Conservation (phyloP, 2,113 vertebrate species). For the Dipodomys merriami region DNA sequence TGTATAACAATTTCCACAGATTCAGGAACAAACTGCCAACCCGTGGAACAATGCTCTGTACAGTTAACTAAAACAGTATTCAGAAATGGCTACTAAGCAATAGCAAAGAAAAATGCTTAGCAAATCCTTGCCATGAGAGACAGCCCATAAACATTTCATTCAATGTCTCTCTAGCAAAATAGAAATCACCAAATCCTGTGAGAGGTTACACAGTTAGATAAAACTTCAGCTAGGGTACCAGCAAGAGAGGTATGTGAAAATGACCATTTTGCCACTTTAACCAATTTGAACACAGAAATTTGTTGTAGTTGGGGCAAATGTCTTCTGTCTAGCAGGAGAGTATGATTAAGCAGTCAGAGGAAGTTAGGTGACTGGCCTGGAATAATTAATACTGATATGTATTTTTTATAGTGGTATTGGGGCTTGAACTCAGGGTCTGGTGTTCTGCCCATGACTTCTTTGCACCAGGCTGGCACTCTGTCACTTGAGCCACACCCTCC, state of each 20-base stretch:
- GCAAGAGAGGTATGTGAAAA: background rate
- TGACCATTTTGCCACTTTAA: background rate
- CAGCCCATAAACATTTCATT: conserved; percentile 9
- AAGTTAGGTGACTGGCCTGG: background rate
- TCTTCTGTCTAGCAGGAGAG: background rate
- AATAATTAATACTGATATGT: background rate
- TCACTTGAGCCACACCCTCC: too few species aligned
- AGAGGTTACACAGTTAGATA: background rate
- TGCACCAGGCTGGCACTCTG: too few species aligned
- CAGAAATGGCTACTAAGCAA: conserved; percentile 36
- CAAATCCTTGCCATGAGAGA: conserved; percentile 39
- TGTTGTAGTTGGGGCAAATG: background rate
- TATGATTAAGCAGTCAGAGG: background rate
- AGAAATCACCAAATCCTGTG: conserved; percentile 15
- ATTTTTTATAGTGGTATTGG: too few species aligned
- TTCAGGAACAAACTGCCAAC: background rate
- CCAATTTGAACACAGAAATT: background rate
- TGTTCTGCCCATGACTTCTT: too few species aligned
- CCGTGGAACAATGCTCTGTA: conserved; percentile 57
- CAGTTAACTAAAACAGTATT: conserved; percentile 41
- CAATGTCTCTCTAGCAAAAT: background rate
- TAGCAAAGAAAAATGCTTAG: conserved; percentile 36
- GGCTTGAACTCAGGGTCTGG: too few species aligned
- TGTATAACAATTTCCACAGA: conserved; percentile 42
- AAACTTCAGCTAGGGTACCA: background rate